phyloP scores from a whole-genome alignment of 2,888 invertebrate genomes.

The Polymixis lichenea region DNA sequence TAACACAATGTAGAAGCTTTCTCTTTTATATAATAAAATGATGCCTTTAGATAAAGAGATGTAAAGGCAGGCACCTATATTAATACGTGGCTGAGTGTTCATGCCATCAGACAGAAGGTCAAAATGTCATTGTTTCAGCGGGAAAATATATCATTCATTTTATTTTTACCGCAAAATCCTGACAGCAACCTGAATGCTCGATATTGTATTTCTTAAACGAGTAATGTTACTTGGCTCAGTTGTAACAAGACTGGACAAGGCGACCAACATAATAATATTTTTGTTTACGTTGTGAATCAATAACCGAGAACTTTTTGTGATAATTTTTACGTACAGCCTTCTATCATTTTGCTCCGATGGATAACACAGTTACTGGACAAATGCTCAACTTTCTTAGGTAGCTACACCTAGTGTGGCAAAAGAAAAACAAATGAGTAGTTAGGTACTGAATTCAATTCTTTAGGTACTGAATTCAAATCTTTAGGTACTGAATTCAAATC shows the following conservation, averaged over 20 bases:
- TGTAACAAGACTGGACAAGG: background rate
- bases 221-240: background rate
- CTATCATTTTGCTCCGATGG: background rate
- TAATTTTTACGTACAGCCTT: background rate
- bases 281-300: background rate
- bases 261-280: background rate
- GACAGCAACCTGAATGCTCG: background rate
- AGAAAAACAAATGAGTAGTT: background rate
- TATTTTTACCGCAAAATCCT: conserved; percentile 8
- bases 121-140: background rate
- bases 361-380: background rate
- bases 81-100: conserved; percentile 9
- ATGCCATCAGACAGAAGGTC: background rate
- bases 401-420: background rate
- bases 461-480: no score
- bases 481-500: background rate
- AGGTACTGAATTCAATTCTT: background rate
- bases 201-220: conserved; percentile 37
- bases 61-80: background rate
- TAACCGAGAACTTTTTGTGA: background rate
- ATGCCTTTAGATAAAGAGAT: background rate
- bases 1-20: conserved; percentile 33
- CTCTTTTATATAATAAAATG: conserved; percentile 9
- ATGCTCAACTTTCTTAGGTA: background rate
- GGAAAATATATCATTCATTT: conserved; percentile 15